Conservation (phyloP, 2,113 vertebrate species). For the Emydura subglobosa region DNA sequence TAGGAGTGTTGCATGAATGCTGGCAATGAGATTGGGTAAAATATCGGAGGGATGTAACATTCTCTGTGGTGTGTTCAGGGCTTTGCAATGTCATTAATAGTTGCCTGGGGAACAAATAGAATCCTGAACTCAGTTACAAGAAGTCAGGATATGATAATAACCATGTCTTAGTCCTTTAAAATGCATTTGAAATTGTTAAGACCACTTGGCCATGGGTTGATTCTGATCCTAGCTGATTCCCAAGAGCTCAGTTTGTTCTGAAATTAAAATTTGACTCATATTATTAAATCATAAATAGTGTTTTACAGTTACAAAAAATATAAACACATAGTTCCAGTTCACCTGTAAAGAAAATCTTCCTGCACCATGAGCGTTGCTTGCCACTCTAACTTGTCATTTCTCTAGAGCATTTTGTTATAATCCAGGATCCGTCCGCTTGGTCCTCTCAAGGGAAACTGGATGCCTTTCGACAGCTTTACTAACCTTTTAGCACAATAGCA, state of each 20-base stretch:
- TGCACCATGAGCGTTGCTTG: background rate
- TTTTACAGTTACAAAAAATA: background rate
- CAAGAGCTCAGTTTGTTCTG: background rate
- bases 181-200: background rate
- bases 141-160: background rate
- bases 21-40: background rate
- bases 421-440: background rate
- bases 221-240: background rate
- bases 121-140: background rate
- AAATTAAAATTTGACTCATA: background rate
- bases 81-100: constrained; percentile 48
- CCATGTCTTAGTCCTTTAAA: constrained; percentile 11
- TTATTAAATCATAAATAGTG: background rate
- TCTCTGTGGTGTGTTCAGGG: background rate
- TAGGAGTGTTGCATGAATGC: background rate
- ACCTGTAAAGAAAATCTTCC: background rate
- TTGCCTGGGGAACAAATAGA: constrained; percentile 57
- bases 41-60: background rate
- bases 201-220: fast-evolving
- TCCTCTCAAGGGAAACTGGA: background rate
- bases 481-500: background rate
- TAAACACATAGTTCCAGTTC: background rate
- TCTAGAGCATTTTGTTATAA: background rate
- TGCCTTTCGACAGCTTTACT: background rate
- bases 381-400: background rate